phyloP scores from a whole-genome alignment of 2,888 invertebrate genomes.

The Drosophila quinaria region DNA sequence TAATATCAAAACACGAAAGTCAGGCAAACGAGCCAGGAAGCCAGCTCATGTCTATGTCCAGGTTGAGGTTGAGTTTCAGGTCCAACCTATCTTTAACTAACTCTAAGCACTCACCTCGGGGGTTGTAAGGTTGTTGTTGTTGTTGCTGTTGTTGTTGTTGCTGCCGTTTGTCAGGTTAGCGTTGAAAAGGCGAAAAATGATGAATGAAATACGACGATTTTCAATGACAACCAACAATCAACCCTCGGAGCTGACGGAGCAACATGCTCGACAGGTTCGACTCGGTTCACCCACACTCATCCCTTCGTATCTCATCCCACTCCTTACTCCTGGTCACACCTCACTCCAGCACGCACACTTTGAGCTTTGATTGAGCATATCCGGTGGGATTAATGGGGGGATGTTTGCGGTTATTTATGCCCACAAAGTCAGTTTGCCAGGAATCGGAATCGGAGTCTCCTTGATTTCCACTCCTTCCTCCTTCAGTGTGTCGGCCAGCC shows the following conservation, averaged over 20 bases:
- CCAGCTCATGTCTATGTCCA: slow-evolving; percentile 40
- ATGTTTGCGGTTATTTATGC: slow-evolving; percentile 65
- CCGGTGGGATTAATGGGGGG: slow-evolving; percentile 84
- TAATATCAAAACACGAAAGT: slow-evolving; percentile 72
- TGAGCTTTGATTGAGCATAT: slow-evolving; percentile 85
- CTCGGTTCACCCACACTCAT: slow-evolving; percentile 14
- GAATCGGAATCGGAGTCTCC: slow-evolving; percentile 21
- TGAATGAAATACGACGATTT: slow-evolving; percentile 83
- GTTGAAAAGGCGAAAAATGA: slow-evolving; percentile 81
- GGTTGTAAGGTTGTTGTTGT: slow-evolving; percentile 54
- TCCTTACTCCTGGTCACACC: slow-evolving; percentile 53
- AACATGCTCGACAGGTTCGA: slow-evolving; percentile 37
- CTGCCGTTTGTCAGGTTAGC: slow-evolving; percentile 59
- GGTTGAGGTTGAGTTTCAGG: slow-evolving; percentile 31
- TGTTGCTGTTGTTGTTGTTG: slow-evolving; percentile 53
- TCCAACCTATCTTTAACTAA: slow-evolving; percentile 47
- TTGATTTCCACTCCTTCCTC: neutral
- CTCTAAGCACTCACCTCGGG: slow-evolving; percentile 42
- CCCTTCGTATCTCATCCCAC: slow-evolving; percentile 28
- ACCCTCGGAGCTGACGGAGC: slow-evolving; percentile 45
- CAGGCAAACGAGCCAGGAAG: slow-evolving; percentile 36
- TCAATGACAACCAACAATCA: slow-evolving; percentile 62
- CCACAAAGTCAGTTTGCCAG: slow-evolving; percentile 61
- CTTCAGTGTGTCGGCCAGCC: slow-evolving; percentile 61
- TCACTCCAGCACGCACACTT: slow-evolving; percentile 68